These are phyloP conservation scores for Mamestra configurata DNA, from an alignment of 1,140 invertebrate genomes.

Conservation along the genomic window DNA sequence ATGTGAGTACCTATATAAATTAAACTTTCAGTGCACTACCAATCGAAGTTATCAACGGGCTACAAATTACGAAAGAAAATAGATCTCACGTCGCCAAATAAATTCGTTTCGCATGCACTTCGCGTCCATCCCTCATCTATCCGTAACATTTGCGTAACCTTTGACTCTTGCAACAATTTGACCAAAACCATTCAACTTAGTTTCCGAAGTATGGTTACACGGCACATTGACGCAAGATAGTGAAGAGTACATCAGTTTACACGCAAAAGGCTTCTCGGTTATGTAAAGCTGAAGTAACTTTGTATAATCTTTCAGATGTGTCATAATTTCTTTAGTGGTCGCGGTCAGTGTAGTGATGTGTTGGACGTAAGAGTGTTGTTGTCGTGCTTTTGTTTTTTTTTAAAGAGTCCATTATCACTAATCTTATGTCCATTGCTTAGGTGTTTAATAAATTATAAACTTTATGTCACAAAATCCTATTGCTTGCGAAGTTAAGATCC, in stretches of 20 bases:
- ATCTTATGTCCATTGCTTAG: neutral
- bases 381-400: slow-evolving; percentile 25
- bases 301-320: slow-evolving; percentile 32
- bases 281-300: slow-evolving; percentile 60
- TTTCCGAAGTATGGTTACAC: slow-evolving; percentile 55
- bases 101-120: slow-evolving; percentile 57
- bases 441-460: no score
- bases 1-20: no score
- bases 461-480: no score
- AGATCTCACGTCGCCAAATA: neutral
- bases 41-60: no score
- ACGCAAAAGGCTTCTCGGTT: slow-evolving; percentile 57
- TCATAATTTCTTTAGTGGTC: slow-evolving; percentile 4
- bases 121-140: slow-evolving; percentile 62
- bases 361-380: slow-evolving; percentile 7
- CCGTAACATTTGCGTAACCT: slow-evolving; percentile 58
- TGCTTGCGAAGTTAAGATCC: no score
- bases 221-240: slow-evolving; percentile 57
- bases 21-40: no score
- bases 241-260: slow-evolving; percentile 27
- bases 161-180: slow-evolving; percentile 56
- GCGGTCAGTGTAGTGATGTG: neutral
- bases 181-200: slow-evolving; percentile 51
- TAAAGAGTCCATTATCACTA: slow-evolving; percentile 3
- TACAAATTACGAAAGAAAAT: neutral